Conservation (phyloP, 1,140 invertebrate genomes). For the Amyelois transitella region DNA sequence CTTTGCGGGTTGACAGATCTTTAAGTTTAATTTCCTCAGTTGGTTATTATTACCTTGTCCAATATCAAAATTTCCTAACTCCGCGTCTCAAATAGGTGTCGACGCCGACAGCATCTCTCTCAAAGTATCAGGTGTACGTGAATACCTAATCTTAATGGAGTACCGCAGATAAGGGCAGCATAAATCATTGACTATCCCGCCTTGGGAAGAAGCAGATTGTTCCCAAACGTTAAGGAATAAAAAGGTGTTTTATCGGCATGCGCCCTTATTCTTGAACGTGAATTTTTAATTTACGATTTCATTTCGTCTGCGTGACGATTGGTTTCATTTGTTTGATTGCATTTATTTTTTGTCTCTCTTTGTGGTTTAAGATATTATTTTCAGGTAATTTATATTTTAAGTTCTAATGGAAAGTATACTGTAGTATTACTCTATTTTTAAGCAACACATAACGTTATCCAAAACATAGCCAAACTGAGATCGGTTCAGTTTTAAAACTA, state of each 20-base stretch:
- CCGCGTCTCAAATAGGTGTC: not conserved
- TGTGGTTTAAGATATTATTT: not conserved
- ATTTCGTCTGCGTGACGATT: not conserved
- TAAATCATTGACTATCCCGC: conserved; percentile 56
- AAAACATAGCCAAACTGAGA: too few relatives aligned
- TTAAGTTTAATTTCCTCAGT: too few relatives aligned
- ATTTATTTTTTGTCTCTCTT: conserved; percentile 2
- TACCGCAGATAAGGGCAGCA: conserved; percentile 45
- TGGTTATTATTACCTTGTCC: not conserved
- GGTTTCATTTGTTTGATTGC: not conserved
- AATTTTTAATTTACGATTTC: conserved; percentile 7
- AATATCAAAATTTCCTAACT: not conserved
- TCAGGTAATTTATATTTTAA: too few relatives aligned
- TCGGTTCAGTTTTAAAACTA: too few relatives aligned
- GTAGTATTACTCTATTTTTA: too few relatives aligned
- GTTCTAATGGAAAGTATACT: too few relatives aligned
- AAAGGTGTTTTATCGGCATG: conserved; percentile 37
- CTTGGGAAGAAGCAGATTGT: conserved; percentile 64
- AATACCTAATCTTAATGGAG: conserved; percentile 70
- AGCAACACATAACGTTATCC: too few relatives aligned
- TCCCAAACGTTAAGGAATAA: conserved; percentile 31
- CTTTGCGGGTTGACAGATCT: too few relatives aligned
- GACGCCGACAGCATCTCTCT: conserved; percentile 15
- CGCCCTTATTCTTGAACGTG: conserved; percentile 21
- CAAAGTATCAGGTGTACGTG: conserved; percentile 67